A percentile compares a stretch with the other conserved stretches of the same genome.
phyloP scores from a whole-genome alignment of 2,113 vertebrate genomes.

The Smithornis capensis region DNA sequence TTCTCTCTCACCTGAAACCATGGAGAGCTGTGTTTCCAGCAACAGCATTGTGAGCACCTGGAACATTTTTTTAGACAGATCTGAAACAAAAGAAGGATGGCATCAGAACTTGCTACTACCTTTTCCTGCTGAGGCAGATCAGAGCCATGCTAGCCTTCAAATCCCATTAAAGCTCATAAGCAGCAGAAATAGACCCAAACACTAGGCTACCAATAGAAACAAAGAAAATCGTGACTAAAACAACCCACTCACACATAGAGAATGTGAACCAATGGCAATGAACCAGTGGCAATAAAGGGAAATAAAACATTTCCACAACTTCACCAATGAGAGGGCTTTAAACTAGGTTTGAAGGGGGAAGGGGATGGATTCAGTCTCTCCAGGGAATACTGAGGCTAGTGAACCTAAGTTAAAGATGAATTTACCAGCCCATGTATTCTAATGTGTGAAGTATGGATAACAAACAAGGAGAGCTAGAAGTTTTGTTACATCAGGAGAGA shows the following conservation, averaged over 20 bases:
- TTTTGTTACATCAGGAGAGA: no score
- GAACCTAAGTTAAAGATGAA: no score
- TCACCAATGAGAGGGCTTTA: no score
- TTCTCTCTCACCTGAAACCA: conserved; percentile 45
- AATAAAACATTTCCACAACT: neutral
- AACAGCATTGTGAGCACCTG: neutral
- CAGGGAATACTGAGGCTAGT: no score
- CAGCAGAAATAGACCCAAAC: neutral
- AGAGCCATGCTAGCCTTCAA: neutral
- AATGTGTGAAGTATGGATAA: no score
- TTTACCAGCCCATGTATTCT: no score
- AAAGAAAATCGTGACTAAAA: neutral
- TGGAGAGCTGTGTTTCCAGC: conserved; percentile 21
- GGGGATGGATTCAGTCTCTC: no score
- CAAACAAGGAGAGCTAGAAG: no score
- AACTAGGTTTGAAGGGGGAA: no score
- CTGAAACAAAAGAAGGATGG: conserved; percentile 43
- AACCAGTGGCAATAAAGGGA: neutral
- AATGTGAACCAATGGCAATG: neutral
- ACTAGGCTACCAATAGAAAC: neutral
- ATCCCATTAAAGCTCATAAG: neutral
- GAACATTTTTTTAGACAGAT: conserved; percentile 48
- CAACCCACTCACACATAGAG: accelerated
- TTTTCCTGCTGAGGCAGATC: neutral
- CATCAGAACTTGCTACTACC: neutral